Evolutionary conservation across 2,113 vertebrate species (phyloP).

Genomic region (Eptesicus fuscus): DNA sequence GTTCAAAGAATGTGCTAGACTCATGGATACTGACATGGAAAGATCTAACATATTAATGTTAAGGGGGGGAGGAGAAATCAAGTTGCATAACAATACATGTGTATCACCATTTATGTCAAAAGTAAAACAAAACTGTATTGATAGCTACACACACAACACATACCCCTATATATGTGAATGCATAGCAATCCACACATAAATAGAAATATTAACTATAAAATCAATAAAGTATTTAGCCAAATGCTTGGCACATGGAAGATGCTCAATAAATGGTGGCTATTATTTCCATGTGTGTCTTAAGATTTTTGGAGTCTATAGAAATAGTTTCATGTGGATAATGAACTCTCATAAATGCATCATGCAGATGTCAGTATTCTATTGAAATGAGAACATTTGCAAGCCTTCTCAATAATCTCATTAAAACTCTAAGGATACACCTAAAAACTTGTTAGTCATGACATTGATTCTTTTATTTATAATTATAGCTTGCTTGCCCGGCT

Average conservation of each 20-base stretch:
- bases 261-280: not conserved
- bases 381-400: not conserved
- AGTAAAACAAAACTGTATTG: not conserved
- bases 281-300: not conserved
- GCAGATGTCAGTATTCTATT: not conserved
- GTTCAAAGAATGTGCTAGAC: not conserved
- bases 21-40: not conserved
- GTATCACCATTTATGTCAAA: conserved; percentile 4
- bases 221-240: not conserved
- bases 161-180: not conserved
- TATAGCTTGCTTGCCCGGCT: not conserved
- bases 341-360: not conserved
- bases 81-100: not conserved
- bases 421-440: conserved; percentile 1
- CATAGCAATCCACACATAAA: not conserved
- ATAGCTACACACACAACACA: not conserved
- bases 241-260: not conserved
- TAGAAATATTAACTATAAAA: not conserved
- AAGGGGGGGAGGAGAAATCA: not conserved
- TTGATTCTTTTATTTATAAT: not conserved
- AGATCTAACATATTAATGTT: not conserved
- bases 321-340: not conserved
- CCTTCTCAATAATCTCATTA: not conserved
- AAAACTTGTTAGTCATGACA: not conserved
- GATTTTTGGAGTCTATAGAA: not conserved